A percentile compares a stretch with the other conserved stretches of the same genome.
These are phyloP conservation scores for Anolis carolinensis DNA, from an alignment of 2,113 vertebrate species.

Conservation along the genomic window DNA sequence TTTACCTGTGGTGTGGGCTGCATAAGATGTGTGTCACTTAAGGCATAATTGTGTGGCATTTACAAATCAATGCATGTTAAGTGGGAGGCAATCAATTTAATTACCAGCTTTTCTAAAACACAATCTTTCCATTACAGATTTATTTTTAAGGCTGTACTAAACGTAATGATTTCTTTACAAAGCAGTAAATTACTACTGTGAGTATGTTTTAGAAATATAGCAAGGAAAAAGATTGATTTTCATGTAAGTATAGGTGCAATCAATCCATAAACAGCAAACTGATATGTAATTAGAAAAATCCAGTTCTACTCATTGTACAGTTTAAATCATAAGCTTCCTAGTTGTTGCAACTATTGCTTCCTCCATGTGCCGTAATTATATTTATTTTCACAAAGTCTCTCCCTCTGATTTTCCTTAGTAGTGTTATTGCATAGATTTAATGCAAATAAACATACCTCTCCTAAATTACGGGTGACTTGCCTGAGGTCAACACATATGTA, in stretches of 20 bases:
- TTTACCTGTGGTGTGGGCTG: neutral
- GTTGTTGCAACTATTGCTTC: neutral
- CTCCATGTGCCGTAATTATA: neutral
- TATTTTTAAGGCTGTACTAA: constrained; percentile 8
- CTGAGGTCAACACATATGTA: neutral
- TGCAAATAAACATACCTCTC: neutral
- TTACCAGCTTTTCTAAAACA: constrained; percentile 7
- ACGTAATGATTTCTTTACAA: constrained; percentile 3
- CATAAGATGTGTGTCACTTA: neutral
- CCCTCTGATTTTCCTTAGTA: neutral
- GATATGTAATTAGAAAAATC: constrained; percentile 5
- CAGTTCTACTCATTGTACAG: neutral
- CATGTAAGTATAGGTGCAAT: neutral
- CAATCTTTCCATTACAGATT: neutral
- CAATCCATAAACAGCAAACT: neutral
- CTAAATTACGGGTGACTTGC: constrained; percentile 4
- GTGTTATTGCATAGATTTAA: neutral
- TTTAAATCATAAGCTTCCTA: neutral
- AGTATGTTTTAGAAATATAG: neutral
- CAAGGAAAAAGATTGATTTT: neutral
- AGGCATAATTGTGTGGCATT: constrained; percentile 1
- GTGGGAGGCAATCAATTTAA: constrained; percentile 13
- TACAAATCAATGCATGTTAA: constrained; percentile 31
- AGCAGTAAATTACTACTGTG: neutral
- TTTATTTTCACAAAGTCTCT: neutral